phyloP scores from a whole-genome alignment of 2,113 vertebrate genomes.

The Cavia porcellus region DNA sequence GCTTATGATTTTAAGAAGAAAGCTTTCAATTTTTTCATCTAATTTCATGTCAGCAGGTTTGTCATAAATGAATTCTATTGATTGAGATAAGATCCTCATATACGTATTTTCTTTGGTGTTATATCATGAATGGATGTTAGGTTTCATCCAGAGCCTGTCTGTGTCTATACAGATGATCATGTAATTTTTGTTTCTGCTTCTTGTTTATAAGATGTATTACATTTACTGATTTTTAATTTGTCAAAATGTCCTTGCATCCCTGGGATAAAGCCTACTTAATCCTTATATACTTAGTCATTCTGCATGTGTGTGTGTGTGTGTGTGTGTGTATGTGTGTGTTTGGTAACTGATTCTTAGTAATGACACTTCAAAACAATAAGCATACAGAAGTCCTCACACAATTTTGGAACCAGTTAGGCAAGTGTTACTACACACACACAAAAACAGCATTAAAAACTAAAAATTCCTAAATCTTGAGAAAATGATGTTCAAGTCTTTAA shows the following conservation, averaged over 20 bases:
- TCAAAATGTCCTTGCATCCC: not conserved
- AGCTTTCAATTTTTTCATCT: not conserved
- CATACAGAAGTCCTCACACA: constrained; percentile 7
- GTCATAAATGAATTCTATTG: not conserved
- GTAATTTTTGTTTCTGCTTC: no score
- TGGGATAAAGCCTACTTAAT: not conserved
- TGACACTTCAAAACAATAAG: constrained; percentile 19
- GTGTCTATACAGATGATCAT: not conserved
- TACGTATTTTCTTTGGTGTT: not conserved
- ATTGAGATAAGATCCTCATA: not conserved
- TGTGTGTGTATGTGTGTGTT: constrained; percentile 26
- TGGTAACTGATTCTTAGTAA: constrained; percentile 36
- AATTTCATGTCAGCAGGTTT: not conserved
- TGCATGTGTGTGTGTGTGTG: no score
- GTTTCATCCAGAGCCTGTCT: not conserved
- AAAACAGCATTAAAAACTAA: constrained; percentile 49
- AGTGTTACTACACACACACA: constrained; percentile 58
- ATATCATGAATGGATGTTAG: not conserved
- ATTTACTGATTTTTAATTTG: no score
- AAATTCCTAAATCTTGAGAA: constrained; percentile 37
- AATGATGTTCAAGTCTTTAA: constrained; percentile 60
- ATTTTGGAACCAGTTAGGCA: constrained; percentile 11
- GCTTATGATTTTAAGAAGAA: not conserved
- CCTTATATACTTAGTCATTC: not conserved
- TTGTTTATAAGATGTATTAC: no score